These are phyloP conservation scores for Trinectes maculatus DNA, from an alignment of 2,113 vertebrate species.

Conservation along the genomic window DNA sequence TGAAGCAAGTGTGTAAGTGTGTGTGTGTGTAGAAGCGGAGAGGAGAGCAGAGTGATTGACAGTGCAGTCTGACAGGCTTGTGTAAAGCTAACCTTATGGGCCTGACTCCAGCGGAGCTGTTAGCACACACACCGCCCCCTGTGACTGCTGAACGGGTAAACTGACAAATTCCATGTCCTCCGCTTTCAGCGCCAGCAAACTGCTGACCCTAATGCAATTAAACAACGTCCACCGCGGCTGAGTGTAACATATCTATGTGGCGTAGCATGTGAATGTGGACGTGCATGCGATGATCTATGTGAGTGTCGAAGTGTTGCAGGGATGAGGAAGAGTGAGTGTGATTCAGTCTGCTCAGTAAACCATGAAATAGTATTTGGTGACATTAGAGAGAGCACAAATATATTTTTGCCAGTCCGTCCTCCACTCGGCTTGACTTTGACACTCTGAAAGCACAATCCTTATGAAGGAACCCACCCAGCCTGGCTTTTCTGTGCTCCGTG, in stretches of 20 bases:
- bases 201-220: constrained; percentile 83
- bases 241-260: constrained; percentile 55
- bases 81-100: constrained; percentile 76
- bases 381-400: constrained; percentile 78
- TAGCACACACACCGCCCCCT: constrained; percentile 66
- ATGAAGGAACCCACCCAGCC: constrained; percentile 22
- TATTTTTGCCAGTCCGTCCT: constrained; percentile 70
- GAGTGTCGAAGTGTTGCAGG: constrained; percentile 57
- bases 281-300: constrained; percentile 40
- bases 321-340: constrained; percentile 67
- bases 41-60: constrained; percentile 66
- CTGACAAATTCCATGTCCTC: constrained; percentile 83
- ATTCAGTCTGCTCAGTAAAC: constrained; percentile 76
- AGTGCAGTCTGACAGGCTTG: constrained; percentile 70
- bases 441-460: constrained; percentile 61
- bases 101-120: constrained; percentile 75
- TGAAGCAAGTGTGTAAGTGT: constrained; percentile 7
- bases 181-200: constrained; percentile 76
- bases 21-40: constrained; percentile 28
- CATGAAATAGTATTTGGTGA: constrained; percentile 79
- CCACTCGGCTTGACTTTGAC: constrained; percentile 64
- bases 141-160: constrained; percentile 81
- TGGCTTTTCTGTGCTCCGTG: constrained; percentile 38
- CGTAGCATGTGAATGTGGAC: constrained; percentile 47
- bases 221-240: constrained; percentile 70